A percentile compares a stretch with the other conserved stretches of the same genome.
Evolutionary conservation across 2,888 invertebrate species (phyloP).

Genomic region (Orthonychiurus folsomi): DNA sequence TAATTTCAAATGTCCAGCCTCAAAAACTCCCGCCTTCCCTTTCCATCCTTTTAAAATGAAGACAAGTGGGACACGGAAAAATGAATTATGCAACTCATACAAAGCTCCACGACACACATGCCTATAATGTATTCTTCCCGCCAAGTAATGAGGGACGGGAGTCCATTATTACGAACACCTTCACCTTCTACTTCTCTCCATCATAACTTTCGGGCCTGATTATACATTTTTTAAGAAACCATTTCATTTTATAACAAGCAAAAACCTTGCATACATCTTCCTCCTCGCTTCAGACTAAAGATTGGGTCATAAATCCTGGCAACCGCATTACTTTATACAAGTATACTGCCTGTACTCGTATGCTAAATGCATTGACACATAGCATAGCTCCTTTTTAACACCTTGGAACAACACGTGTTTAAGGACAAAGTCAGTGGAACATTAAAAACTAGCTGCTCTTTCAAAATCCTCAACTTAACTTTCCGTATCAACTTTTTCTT

Average conservation of each 20-base stretch:
- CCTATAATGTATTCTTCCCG: too few species aligned
- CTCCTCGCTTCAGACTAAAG: too few species aligned
- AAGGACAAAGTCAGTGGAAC: neutral
- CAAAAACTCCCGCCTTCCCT: too few species aligned
- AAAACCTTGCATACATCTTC: neutral
- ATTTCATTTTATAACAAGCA: neutral
- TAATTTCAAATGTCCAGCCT: too few species aligned
- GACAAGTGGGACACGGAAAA: neutral
- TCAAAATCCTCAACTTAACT: neutral
- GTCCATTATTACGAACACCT: too few species aligned
- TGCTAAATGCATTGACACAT: neutral
- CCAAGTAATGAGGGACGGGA: neutral
- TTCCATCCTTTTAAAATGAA: neutral
- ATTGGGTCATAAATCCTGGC: neutral
- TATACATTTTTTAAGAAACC: neutral
- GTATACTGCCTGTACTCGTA: too few species aligned
- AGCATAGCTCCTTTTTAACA: neutral
- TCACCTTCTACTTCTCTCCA: too few species aligned
- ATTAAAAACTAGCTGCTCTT: slow-evolving; percentile 1
- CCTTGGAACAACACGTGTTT: neutral
- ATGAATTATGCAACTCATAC: neutral
- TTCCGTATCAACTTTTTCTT: neutral
- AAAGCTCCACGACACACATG: neutral
- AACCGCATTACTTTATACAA: neutral
- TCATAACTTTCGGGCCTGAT: too few species aligned